Conservation (phyloP, 2,797 vertebrate genomes). For the Hapalemur alaotrensis region DNA sequence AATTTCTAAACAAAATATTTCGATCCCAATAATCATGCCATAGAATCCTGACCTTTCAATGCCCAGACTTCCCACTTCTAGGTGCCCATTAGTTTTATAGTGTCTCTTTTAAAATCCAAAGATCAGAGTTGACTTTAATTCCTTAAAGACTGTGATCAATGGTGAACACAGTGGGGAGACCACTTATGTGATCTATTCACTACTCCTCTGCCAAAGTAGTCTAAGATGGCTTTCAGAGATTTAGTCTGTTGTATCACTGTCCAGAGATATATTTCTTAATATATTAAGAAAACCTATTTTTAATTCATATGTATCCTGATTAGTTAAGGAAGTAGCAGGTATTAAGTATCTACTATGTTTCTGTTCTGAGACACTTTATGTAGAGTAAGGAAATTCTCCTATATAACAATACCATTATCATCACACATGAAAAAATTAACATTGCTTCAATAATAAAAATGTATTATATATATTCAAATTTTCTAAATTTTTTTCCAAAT, state of each 20-base stretch:
- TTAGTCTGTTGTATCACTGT: background rate
- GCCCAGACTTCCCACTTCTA: background rate
- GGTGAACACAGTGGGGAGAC: background rate
- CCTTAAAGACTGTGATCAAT: background rate
- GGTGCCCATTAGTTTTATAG: background rate
- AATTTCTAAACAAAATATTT: background rate
- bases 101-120: background rate
- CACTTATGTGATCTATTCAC: background rate
- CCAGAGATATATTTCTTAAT: background rate
- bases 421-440: background rate
- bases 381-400: background rate
- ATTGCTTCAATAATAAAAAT: background rate
- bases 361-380: background rate
- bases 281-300: background rate
- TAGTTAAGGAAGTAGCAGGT: background rate
- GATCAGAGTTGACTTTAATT: background rate
- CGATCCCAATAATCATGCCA: background rate
- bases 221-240: background rate
- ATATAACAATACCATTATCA: background rate
- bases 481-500: background rate
- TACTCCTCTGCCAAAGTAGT: background rate
- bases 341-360: background rate
- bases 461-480: background rate
- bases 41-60: background rate
- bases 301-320: background rate